These are phyloP conservation scores for Chironomus riparius DNA, from an alignment of 2,888 invertebrate genomes.

Conservation along the genomic window DNA sequence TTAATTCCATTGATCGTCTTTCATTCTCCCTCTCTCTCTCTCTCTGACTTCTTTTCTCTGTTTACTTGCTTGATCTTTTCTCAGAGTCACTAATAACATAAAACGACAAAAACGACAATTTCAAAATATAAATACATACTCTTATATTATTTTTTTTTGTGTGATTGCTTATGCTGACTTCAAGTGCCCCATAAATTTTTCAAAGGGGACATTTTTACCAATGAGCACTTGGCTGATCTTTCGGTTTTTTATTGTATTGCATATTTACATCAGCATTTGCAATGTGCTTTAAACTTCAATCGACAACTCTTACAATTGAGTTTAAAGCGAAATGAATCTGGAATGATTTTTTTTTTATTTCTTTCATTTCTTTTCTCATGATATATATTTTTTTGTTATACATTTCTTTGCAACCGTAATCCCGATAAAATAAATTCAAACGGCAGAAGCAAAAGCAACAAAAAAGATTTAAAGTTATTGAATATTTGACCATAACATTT, in stretches of 20 bases:
- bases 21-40: not conserved
- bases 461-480: not conserved
- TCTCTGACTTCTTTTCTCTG: not conserved
- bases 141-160: not conserved
- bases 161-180: slow-evolving; percentile 5
- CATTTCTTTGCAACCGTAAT: slow-evolving; percentile 2
- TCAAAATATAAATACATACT: too few species aligned
- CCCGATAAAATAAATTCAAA: not conserved
- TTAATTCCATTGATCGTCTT: slow-evolving; percentile 21
- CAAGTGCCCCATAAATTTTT: slow-evolving; percentile 20
- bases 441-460: not conserved
- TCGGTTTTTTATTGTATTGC: not conserved
- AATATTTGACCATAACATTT: slow-evolving; percentile 20
- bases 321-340: not conserved
- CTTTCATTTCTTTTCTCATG: not conserved
- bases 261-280: slow-evolving; percentile 18
- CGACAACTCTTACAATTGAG: not conserved
- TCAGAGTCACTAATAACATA: not conserved
- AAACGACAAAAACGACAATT: not conserved
- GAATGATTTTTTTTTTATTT: not conserved
- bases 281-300: not conserved
- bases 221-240: not conserved
- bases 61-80: not conserved
- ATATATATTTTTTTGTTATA: not conserved
- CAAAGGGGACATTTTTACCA: slow-evolving; percentile 11